Evolutionary conservation across 2,888 invertebrate species (phyloP).

Genomic region (Bimastos eiseni): DNA sequence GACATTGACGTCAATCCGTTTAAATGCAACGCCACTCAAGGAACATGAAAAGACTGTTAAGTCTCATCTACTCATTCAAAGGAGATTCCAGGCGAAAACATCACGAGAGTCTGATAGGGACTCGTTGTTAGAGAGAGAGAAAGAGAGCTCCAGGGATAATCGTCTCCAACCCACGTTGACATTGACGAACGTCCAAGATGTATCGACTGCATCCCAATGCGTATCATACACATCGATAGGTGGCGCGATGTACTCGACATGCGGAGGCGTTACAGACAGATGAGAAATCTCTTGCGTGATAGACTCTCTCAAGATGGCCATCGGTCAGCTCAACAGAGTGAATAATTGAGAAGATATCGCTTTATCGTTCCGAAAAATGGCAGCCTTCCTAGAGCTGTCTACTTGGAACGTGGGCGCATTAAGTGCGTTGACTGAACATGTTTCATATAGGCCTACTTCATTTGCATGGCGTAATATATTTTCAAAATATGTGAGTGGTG

Average conservation of each 20-base stretch:
- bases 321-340: constrained; percentile 16
- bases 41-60: not conserved
- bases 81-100: not conserved
- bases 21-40: not conserved
- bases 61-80: not conserved
- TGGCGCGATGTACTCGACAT: not conserved
- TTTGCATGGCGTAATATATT: too few relatives aligned
- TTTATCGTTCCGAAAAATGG: not conserved
- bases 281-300: not conserved
- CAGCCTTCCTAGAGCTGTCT: not conserved
- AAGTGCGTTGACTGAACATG: not conserved
- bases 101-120: not conserved
- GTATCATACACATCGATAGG: not conserved
- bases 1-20: not conserved
- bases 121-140: not conserved
- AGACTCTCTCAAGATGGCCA: constrained; percentile 18
- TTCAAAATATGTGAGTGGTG: too few relatives aligned
- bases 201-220: constrained; percentile 1
- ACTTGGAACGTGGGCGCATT: not conserved
- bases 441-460: not conserved
- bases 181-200: constrained; percentile 13
- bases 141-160: not conserved
- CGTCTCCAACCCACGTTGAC: not conserved
- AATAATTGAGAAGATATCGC: not conserved
- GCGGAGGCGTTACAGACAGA: constrained; percentile 3